Conservation (phyloP, 2,113 vertebrate species). For the Aleadryas rufinucha region DNA sequence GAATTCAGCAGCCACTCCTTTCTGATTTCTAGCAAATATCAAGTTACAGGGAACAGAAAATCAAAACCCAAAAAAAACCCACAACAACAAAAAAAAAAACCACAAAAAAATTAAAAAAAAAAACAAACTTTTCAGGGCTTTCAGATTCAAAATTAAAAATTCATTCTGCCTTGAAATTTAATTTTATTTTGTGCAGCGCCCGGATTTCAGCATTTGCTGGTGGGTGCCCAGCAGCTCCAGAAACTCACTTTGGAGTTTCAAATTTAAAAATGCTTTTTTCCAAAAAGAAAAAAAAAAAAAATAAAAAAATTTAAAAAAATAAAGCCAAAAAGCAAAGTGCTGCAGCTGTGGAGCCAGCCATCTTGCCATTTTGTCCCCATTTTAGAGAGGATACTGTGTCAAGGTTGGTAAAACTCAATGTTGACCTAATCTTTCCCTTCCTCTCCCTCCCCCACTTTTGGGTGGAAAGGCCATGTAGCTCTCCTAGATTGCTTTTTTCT, state of each 20-base stretch:
- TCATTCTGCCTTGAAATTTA: conserved; percentile 27
- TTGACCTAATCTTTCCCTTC: conserved; percentile 60
- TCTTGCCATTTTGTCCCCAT: conserved; percentile 76
- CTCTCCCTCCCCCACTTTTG: conserved; percentile 50
- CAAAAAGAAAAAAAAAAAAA: neutral
- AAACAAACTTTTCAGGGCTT: neutral
- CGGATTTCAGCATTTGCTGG: neutral
- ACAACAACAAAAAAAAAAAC: too few relatives aligned
- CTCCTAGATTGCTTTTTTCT: conserved; percentile 47
- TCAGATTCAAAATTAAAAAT: conserved; percentile 52
- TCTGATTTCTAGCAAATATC: neutral
- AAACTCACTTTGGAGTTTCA: conserved; percentile 7
- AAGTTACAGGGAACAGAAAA: conserved; percentile 21
- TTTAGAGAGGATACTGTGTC: conserved; percentile 67
- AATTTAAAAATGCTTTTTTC: conserved; percentile 32
- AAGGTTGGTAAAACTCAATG: conserved; percentile 70
- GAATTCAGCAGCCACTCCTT: conserved; percentile 18
- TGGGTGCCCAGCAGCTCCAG: neutral
- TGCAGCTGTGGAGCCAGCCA: conserved; percentile 71
- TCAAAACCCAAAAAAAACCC: neutral
- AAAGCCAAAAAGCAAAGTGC: neutral
- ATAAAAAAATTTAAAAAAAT: neutral
- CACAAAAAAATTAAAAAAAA: neutral
- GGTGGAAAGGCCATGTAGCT: conserved; percentile 45
- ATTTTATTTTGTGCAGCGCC: neutral